Base-by-base conservation (phyloP, 1,140 invertebrate species). In the Monochamus saltuarius region DNA sequence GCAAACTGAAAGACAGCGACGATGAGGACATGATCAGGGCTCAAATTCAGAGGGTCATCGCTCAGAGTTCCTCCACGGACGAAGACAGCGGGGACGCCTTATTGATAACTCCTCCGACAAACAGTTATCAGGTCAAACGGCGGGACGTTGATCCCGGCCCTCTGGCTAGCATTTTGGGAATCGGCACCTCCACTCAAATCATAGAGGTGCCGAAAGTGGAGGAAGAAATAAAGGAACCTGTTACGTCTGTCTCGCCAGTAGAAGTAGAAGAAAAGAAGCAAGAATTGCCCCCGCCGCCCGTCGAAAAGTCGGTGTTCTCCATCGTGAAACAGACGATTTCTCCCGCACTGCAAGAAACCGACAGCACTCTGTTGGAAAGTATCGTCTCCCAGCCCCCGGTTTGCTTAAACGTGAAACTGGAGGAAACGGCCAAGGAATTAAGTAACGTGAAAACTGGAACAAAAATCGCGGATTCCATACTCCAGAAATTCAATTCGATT, bases 1-100 rank as follows among this genome's bases (percentile, higher is more conserved):
- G 73, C 19, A 83, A 82, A 72, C 64, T 80, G 29, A 75, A 80
- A 61, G 67, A 80, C 17, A 51, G 49, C 13, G 49, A 51, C 7
- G 83, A 83, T 34, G 83, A 84, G 67, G 82, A 84, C 61, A 73
- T 77, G 2, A 81, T 82, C 37, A 77, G 80, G 70, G 76, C 78
- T 13, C 71, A 78, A 9, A 81, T 81, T 38, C 77, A 82, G 65
- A 71, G 77, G 39, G 75, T 75, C 11, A 78, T 78, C 39, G 72
- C 70, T 47, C 75, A 73, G 50, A 68, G 67, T 59, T 70, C 76
- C 14, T 75, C 70, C 51, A 75, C 75, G 19, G 78, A 80, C 61
- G 77, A 79, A 49, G 78, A 79, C 43, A 76, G 73, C 56, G 73
- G 73, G 56, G 74, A 73, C 56, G 72, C 69, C 35, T 58, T 76